phyloP scores from a whole-genome alignment of 2,113 vertebrate genomes.

The Coryphaenoides rupestris region DNA sequence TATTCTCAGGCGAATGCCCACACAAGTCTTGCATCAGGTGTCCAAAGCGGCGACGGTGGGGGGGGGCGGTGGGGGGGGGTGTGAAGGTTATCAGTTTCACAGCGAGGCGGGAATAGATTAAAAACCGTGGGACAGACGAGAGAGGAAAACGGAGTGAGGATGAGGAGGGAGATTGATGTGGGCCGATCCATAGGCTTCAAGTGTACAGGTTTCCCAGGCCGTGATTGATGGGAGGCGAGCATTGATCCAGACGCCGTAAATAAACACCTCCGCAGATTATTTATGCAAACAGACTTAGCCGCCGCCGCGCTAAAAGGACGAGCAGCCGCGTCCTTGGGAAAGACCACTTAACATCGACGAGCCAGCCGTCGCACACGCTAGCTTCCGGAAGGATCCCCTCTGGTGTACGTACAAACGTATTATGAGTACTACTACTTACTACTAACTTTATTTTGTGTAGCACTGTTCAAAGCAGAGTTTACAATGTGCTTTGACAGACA shows the following conservation, averaged over 20 bases:
- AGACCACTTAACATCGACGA: constrained; percentile 1
- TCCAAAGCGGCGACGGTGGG: neutral
- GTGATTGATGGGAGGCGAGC: constrained; percentile 48
- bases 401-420: neutral
- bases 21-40: too few relatives aligned
- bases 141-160: constrained; percentile 5
- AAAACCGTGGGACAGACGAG: constrained; percentile 9
- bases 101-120: constrained; percentile 29
- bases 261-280: constrained; percentile 42
- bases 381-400: neutral
- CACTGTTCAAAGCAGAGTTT: too few relatives aligned
- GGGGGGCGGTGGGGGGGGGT: constrained; percentile 16
- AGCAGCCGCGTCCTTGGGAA: constrained; percentile 30
- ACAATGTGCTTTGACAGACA: too few relatives aligned
- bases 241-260: constrained; percentile 57
- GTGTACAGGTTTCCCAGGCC: constrained; percentile 44
- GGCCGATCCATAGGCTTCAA: constrained; percentile 40
- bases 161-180: constrained; percentile 43
- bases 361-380: constrained; percentile 1
- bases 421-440: too few relatives aligned
- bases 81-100: constrained; percentile 27
- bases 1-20: too few relatives aligned
- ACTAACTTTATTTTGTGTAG: too few relatives aligned
- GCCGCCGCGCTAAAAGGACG: constrained; percentile 27
- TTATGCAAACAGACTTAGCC: constrained; percentile 47